Evolutionary conservation across 2,888 invertebrate genomes (phyloP).

Genomic region (Andrena haemorrhoa): DNA sequence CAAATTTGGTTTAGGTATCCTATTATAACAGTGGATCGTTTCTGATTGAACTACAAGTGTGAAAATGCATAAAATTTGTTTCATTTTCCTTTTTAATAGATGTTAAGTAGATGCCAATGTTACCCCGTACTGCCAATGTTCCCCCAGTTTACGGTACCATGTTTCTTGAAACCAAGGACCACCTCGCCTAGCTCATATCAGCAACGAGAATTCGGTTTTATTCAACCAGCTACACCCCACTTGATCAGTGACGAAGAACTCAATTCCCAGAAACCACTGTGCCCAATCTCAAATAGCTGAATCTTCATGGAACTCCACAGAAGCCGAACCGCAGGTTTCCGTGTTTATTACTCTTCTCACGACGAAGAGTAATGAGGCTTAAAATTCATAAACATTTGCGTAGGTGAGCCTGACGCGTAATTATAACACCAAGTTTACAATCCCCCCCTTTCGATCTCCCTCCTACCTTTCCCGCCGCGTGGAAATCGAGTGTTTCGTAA

Average conservation of each 20-base stretch:
- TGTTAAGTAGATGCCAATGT: no score
- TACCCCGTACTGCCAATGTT: no score
- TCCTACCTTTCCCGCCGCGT: not conserved
- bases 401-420: not conserved
- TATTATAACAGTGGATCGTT: no score
- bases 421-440: not conserved
- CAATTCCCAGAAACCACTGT: not conserved
- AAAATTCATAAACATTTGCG: slow-evolving; percentile 27
- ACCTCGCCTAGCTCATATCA: no score
- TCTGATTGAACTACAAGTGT: no score
- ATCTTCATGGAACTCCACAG: not conserved
- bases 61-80: no score
- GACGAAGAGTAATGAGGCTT: not conserved
- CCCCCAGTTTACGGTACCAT: no score
- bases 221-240: no score
- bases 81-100: no score
- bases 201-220: no score
- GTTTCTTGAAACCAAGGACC: no score
- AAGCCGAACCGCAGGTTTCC: slow-evolving; percentile 3
- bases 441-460: not conserved
- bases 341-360: slow-evolving; percentile 24
- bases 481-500: slow-evolving; percentile 3
- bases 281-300: not conserved
- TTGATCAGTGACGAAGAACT: not conserved
- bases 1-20: no score